These are phyloP conservation scores for Parotocinclus haroldoi DNA, from an alignment of 2,797 vertebrate species.

Conservation along the genomic window DNA sequence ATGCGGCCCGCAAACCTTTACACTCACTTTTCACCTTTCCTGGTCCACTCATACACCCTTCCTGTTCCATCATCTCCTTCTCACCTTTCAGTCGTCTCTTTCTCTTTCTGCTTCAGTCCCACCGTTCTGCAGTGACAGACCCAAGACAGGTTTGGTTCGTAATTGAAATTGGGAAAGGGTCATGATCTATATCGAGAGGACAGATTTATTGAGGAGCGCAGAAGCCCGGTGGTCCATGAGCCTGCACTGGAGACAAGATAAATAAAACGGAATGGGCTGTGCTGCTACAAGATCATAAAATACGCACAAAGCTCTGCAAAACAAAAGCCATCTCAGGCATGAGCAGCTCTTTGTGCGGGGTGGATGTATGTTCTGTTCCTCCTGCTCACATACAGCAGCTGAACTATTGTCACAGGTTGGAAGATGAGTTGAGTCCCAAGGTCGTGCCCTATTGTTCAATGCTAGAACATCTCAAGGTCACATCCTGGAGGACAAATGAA, in stretches of 20 bases:
- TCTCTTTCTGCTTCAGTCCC: background rate
- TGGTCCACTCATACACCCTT: constrained; percentile 24
- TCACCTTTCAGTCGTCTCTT: constrained; percentile 33
- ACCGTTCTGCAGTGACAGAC: constrained; percentile 2
- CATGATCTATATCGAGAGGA: constrained; percentile 13
- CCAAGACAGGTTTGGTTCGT: constrained; percentile 28
- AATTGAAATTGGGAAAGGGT: constrained; percentile 41
- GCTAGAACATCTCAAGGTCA: constrained; percentile 35
- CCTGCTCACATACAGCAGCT: constrained; percentile 56
- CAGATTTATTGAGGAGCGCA: constrained; percentile 50
- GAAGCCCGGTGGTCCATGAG: constrained; percentile 40
- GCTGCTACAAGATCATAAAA: constrained; percentile 55
- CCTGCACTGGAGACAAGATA: constrained; percentile 40
- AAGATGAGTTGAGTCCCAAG: constrained; percentile 56
- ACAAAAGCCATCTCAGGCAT: constrained; percentile 30
- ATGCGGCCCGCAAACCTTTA: constrained; percentile 37
- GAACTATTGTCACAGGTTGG: constrained; percentile 61
- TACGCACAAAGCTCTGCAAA: constrained; percentile 40
- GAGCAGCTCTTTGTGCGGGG: constrained; percentile 11
- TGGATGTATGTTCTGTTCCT: constrained; percentile 16
- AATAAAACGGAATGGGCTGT: constrained; percentile 47
- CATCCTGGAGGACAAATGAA: constrained; percentile 30
- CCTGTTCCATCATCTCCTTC: constrained; percentile 33
- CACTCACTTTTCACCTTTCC: constrained; percentile 7
- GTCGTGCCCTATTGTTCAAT: constrained; percentile 40